phyloP scores from a whole-genome alignment of 2,113 vertebrate genomes.

The Pangasianodon gigas region DNA sequence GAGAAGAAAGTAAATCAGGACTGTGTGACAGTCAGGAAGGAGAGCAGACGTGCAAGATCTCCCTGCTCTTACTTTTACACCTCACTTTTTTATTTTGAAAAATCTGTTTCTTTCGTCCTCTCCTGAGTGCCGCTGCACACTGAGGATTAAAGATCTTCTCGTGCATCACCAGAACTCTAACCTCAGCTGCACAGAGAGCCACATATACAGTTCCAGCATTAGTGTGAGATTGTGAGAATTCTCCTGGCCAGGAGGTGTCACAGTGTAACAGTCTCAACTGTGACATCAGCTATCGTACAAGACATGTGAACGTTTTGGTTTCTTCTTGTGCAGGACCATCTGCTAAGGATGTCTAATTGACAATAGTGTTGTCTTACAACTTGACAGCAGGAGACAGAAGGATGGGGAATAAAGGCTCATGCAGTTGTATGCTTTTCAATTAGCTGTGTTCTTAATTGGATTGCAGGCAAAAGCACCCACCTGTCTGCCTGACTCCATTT shows the following conservation, averaged over 20 bases:
- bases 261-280: neutral
- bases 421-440: constrained; percentile 39
- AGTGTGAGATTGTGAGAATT: neutral
- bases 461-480: constrained; percentile 3
- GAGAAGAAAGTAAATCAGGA: constrained; percentile 43
- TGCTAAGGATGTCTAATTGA: constrained; percentile 34
- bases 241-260: neutral
- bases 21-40: constrained; percentile 31
- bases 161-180: neutral
- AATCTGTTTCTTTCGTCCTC: neutral
- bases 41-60: constrained; percentile 23
- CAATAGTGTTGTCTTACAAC: constrained; percentile 27
- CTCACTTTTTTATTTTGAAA: neutral
- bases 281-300: neutral
- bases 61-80: constrained; percentile 13
- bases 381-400: constrained; percentile 23
- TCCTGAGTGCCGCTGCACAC: neutral
- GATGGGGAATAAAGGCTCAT: constrained; percentile 31
- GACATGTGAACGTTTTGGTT: neutral
- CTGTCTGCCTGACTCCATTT: constrained; percentile 1
- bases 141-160: constrained; percentile 28
- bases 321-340: constrained; percentile 26
- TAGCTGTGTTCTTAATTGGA: constrained; percentile 38
- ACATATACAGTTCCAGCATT: neutral
- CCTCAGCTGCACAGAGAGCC: constrained; percentile 1